These are phyloP conservation scores for Drosophila rhopaloa DNA, from an alignment of 1,140 invertebrate species.

Conservation along the genomic window DNA sequence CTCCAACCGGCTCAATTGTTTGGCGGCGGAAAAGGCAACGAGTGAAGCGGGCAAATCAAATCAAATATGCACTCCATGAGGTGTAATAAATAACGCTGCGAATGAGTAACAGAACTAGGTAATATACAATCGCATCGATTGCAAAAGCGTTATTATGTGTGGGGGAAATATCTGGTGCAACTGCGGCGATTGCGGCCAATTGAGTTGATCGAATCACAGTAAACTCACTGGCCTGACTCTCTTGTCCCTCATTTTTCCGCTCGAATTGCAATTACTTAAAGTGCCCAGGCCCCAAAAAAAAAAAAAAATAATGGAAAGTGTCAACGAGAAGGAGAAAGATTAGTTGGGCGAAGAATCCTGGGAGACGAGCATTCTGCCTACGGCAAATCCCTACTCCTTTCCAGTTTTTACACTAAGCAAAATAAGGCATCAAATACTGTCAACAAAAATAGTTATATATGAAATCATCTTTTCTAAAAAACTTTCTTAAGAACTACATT, in stretches of 20 bases:
- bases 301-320: constrained; percentile 10
- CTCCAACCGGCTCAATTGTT: not conserved
- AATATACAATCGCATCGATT: constrained; percentile 62
- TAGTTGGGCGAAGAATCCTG: not conserved
- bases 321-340: constrained; percentile 10
- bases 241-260: constrained; percentile 6
- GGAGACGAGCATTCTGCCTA: constrained; percentile 1
- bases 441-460: too few relatives aligned
- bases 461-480: too few relatives aligned
- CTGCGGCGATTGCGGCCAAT: not conserved
- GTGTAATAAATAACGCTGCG: constrained; percentile 50
- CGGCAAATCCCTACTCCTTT: not conserved
- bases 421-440: not conserved
- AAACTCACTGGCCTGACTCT: not conserved
- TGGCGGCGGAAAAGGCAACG: constrained; percentile 1
- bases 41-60: constrained; percentile 46
- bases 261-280: constrained; percentile 34
- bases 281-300: constrained; percentile 7
- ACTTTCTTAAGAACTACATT: too few relatives aligned
- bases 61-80: constrained; percentile 49
- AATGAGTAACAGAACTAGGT: constrained; percentile 16
- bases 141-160: constrained; percentile 5
- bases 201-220: constrained; percentile 21
- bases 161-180: not conserved
- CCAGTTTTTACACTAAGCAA: not conserved